phyloP scores from a whole-genome alignment of 2,888 invertebrate species.

The Agapetus fuscipes region DNA sequence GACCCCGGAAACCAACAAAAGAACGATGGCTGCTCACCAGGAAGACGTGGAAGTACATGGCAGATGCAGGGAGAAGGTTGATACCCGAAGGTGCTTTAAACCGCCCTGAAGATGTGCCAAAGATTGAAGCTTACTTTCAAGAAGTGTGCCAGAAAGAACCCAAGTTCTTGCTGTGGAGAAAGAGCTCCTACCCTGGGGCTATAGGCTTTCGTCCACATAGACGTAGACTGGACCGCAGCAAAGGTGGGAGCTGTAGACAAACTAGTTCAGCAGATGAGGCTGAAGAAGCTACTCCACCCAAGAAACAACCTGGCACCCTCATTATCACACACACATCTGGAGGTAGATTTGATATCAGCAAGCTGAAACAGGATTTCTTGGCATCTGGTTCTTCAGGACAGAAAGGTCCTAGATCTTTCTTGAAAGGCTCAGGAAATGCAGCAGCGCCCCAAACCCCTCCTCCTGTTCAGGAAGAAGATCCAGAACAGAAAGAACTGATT shows the following conservation, averaged over 20 bases:
- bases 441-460: slow-evolving; percentile 12
- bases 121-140: slow-evolving; percentile 77
- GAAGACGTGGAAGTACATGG: slow-evolving; percentile 88
- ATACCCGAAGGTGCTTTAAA: slow-evolving; percentile 74
- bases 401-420: slow-evolving; percentile 25
- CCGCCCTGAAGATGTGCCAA: slow-evolving; percentile 65
- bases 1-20: slow-evolving; percentile 49
- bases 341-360: slow-evolving; percentile 59
- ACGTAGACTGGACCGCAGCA: slow-evolving; percentile 44
- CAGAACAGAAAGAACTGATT: slow-evolving; percentile 48
- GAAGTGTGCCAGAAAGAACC: slow-evolving; percentile 71
- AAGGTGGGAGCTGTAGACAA: slow-evolving; percentile 59
- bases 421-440: slow-evolving; percentile 11
- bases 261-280: slow-evolving; percentile 59
- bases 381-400: slow-evolving; percentile 35
- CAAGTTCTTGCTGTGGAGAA: slow-evolving; percentile 71
- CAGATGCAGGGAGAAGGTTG: slow-evolving; percentile 78
- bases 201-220: slow-evolving; percentile 39
- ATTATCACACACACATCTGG: slow-evolving; percentile 44
- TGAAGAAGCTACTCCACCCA: slow-evolving; percentile 34
- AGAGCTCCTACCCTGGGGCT: slow-evolving; percentile 72
- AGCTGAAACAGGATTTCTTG: slow-evolving; percentile 58
- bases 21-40: slow-evolving; percentile 82
- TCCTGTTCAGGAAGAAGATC: slow-evolving; percentile 31
- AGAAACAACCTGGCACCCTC: slow-evolving; percentile 39